Evolutionary conservation across 2,113 vertebrate genomes (phyloP), one percentile per base, ranked within the genome.

Genomic region (Boleophthalmus pectinirostris): DNA sequence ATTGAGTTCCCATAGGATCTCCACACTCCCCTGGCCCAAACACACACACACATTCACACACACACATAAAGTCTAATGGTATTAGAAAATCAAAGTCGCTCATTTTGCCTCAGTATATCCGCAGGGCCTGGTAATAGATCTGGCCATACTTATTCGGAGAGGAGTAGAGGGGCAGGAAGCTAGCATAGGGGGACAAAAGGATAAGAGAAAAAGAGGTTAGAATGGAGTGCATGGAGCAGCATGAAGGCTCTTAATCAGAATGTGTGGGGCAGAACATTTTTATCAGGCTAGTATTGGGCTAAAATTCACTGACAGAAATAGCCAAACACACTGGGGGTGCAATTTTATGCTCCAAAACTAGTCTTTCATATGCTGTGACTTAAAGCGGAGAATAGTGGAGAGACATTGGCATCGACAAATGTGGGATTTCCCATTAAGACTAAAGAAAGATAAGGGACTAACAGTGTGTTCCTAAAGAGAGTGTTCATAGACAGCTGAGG

Each of bases 11-110:
- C 92, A 69, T 85, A 56, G 87, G 85, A 84, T 88, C 85, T 81
- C 75, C 82, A 82, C 82, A 76, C 81, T 76, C 74, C 60, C 46
- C 73, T 68, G 51, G 56, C 63, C 83, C 61, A 53, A 58, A 60
- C 65, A 63, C 35, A 56, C 54, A 24, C 35, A 47, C 51, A 54
- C 43, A 54, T 71, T 60, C 65, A 74, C 51, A 61, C 45, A 69
- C 64, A 68, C 72, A 74, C 64, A 83, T 78, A 80, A 78, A 80
- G 80, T 94, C 92, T 97, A 95, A 97, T 96, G 95, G 86, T 91
- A 98, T 97, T 96, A 96, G 94, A 96, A 95, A 97, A 95, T 96
- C 94, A 96, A 96, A 97, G 94, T 91, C 94, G 89, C 94, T 96
- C 95, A 85, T 88, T 89, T 85, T 83, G 90, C 95, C 95, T 89